Base-by-base conservation (phyloP, 2,797 vertebrate genomes). In the Rhinichthys osculus region DNA sequence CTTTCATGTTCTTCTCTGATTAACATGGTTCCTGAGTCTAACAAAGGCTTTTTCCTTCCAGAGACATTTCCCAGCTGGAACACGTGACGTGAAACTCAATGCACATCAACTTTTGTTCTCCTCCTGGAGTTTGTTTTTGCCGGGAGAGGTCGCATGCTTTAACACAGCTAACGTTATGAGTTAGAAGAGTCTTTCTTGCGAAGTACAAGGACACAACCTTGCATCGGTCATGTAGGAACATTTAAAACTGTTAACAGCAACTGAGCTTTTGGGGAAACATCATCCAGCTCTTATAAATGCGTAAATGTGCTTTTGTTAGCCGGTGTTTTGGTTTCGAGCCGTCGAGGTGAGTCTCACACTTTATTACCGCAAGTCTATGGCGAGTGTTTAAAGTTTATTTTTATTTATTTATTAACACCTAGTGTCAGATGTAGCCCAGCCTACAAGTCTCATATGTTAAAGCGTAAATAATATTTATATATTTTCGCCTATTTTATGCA, bases 21-120 rank as follows among this genome's bases (percentile, higher is more conserved):
- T 19, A 78, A 19, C 76, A 54, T 44, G 52, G 57, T 69, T 78
- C 47, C 27, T 71, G 11, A 38, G 74, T 23, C 64, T 57, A 89
- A 85, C 87, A 88, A 90, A 88, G 73, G 47, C 71, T 57, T 40
- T 66, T 42, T 69, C 66, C 16, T 14, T 73, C 86, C 86, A 50
- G 62, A 86, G 84, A 83, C 86, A 87, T 90, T 90, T 91, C 89
- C 84, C 59, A 64, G 66, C 38, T 16, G 30, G 57, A 70, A 81
- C 92, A 94, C 91, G 92, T 94, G 94, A 94, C 72, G 2, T 89
- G 90, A 91, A 92, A 64, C 84, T 74, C 82, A 86, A 91, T 72
- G 87, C 78, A 83, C 83, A 54, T 85, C 78, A 38, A 86, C 86
- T 89, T 89, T 88, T 87, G 73, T 87, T 88, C 64, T 81, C 62